Evolutionary conservation across 2,888 invertebrate genomes (phyloP), one percentile per base, ranked within the genome.

Genomic region (Cryptocephalus primarius): DNA sequence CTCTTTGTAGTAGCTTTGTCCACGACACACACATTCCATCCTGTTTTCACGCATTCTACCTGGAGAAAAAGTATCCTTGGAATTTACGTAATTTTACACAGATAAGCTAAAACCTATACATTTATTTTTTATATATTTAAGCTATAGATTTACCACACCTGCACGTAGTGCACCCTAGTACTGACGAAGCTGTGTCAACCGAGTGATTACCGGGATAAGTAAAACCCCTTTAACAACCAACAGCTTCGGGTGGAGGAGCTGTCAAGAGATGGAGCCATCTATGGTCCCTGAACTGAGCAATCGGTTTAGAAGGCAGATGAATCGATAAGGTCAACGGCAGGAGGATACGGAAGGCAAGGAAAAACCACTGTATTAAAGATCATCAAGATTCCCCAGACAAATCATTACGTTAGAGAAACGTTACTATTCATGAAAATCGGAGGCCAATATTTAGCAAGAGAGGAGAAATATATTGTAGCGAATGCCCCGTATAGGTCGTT

Each of bases 361-460:
- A n/a, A n/a, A n/a, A n/a, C n/a, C n/a, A n/a, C 22, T 12, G 31
- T 9, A 41, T 8, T 13, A 41, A 13, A 41, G 41, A 14, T 41
- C 22, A 41, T 41, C n/a, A 41, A 32, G 42, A 42, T 33, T 42
- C 42, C 42, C 32, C 42, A 42, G 42, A 34, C 32, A 42, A 42
- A 9, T 9, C n/a, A 32, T 14, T 34, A 32, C 8, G 10, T 11
- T 14, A 42, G 11, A 13, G 13, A 42, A 6, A 42, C 32, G 9
- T 42, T 32, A 42, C 9, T 33, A 42, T 33, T 42, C 33, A 42
- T 42, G 42, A 34, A 42, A 42, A 39, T 39, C 39, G 11, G 39
- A 39, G 39, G 11, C 39, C 11, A 39, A 39, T n/a, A 39, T 39
- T 8, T 11, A 34, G 42, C 42, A 33, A 34, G 11, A 42, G 33